These are phyloP conservation scores for Agonopterix arenella DNA, from an alignment of 2,888 invertebrate species.

Conservation along the genomic window DNA sequence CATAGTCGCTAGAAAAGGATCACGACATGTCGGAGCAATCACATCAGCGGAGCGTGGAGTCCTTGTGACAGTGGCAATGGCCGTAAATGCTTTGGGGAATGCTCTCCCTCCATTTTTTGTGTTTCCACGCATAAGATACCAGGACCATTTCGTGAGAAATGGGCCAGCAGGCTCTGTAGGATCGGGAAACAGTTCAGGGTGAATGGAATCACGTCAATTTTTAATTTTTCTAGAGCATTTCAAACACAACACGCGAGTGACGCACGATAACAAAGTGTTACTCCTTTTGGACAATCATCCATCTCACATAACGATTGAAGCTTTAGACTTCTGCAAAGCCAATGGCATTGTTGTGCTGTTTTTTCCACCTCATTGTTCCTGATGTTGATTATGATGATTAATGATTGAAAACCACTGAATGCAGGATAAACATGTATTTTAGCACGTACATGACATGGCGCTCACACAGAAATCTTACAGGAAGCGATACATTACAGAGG, in stretches of 20 bases:
- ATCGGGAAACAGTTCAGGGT: constrained; percentile 15
- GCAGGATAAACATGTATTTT: no score
- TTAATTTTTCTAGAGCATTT: constrained; percentile 11
- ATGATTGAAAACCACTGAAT: no score
- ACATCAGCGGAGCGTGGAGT: constrained; percentile 24
- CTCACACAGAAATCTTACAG: no score
- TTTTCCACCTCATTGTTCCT: constrained; percentile 16
- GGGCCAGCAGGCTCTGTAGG: constrained; percentile 16
- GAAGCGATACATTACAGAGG: no score
- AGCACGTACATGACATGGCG: no score
- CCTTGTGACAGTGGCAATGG: constrained; percentile 22
- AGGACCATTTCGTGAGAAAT: constrained; percentile 16
- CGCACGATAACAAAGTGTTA: not conserved
- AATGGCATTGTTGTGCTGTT: constrained; percentile 6
- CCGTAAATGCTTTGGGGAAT: constrained; percentile 17
- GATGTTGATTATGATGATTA: no score
- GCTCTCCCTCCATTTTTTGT: constrained; percentile 16
- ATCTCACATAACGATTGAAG: constrained; percentile 3
- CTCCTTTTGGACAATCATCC: constrained; percentile 2
- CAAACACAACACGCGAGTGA: constrained; percentile 3
- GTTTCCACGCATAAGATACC: constrained; percentile 14
- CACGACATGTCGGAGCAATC: constrained; percentile 17
- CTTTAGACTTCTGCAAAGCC: constrained; percentile 6
- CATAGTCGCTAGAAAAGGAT: constrained; percentile 7
- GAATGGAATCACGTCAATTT: constrained; percentile 13